Evolutionary conservation across 2,888 invertebrate genomes (phyloP).

Genomic region (Stenodema calcarata): DNA sequence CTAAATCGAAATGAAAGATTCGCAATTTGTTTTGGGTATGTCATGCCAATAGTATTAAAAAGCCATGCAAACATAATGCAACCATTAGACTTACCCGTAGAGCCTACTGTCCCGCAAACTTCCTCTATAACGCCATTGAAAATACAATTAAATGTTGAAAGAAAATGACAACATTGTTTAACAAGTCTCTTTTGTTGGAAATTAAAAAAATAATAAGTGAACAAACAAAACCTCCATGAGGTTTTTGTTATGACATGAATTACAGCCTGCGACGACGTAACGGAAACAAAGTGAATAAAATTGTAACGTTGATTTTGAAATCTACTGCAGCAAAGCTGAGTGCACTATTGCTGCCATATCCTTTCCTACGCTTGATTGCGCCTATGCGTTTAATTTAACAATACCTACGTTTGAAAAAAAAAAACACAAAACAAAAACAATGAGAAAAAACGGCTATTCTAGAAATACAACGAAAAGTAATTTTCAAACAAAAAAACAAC

Average conservation of each 20-base stretch:
- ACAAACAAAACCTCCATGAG: background rate
- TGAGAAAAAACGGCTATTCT: background rate
- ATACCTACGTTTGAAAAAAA: background rate
- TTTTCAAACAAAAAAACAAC: background rate
- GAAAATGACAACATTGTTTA: conserved; percentile 45
- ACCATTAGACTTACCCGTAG: conserved; percentile 73
- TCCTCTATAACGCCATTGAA: conserved; percentile 67
- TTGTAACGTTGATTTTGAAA: background rate
- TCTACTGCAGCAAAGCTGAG: conserved; percentile 18
- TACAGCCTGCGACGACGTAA: background rate
- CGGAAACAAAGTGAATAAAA: background rate
- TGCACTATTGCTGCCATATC: conserved; percentile 18
- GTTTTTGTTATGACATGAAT: background rate
- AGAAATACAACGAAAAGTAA: background rate
- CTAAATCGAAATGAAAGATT: background rate
- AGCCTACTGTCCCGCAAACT: conserved; percentile 90
- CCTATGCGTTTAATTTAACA: background rate
- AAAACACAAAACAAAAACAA: background rate
- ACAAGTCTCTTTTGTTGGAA: background rate
- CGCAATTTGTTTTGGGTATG: background rate
- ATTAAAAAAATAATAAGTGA: conserved; percentile 48
- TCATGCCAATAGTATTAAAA: background rate
- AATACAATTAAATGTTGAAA: conserved; percentile 51
- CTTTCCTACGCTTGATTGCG: background rate
- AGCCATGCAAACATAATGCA: conserved; percentile 48